These are phyloP conservation scores for Cherax destructor DNA, from an alignment of 1,140 invertebrate species.

Conservation along the genomic window DNA sequence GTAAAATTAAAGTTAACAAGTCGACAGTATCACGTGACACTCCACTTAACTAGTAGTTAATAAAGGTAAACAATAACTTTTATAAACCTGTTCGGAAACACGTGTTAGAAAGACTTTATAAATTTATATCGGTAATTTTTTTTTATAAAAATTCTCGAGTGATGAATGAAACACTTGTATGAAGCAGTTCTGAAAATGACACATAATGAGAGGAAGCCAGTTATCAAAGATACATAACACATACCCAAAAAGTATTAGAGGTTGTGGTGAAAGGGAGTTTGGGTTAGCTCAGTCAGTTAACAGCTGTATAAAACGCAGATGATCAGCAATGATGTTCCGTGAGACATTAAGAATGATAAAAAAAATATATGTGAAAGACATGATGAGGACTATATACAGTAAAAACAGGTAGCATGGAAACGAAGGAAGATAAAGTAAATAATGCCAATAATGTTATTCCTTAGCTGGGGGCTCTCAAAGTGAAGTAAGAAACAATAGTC, in stretches of 20 bases:
- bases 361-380: neutral
- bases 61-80: neutral
- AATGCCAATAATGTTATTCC: neutral
- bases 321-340: neutral
- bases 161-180: neutral
- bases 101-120: neutral
- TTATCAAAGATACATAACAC: neutral
- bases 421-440: neutral
- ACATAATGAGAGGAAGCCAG: neutral
- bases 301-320: neutral
- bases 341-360: neutral
- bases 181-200: neutral
- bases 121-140: neutral
- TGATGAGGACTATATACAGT: neutral
- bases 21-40: neutral
- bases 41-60: constrained; percentile 6
- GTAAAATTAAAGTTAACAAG: neutral
- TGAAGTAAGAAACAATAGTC: no score
- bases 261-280: neutral
- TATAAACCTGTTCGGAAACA: neutral
- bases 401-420: neutral
- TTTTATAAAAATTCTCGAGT: neutral
- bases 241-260: neutral
- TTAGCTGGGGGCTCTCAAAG: no score
- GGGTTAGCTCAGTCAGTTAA: neutral